phyloP scores from a whole-genome alignment of 2,797 vertebrate species.

The Salmo trutta region DNA sequence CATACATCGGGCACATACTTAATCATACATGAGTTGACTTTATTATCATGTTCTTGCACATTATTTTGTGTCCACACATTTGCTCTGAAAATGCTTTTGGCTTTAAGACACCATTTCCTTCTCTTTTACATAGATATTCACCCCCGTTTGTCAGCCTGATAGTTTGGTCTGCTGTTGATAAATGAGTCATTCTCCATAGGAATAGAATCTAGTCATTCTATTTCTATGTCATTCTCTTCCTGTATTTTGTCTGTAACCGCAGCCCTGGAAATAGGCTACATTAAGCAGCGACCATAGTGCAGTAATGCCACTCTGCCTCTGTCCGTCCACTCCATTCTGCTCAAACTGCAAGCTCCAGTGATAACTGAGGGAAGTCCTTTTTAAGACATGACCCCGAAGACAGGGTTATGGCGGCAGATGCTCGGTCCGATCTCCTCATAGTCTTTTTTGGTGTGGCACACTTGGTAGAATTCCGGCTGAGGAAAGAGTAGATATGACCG shows the following conservation, averaged over 20 bases:
- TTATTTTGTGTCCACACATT: slow-evolving; percentile 40
- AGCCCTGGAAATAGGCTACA: background rate
- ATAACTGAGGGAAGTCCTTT: background rate
- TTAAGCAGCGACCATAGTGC: background rate
- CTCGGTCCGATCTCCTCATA: slow-evolving; percentile 98
- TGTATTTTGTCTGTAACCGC: background rate
- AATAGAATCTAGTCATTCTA: slow-evolving; percentile 45
- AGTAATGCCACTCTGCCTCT: background rate
- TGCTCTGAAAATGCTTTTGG: slow-evolving; percentile 80
- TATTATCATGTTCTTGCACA: slow-evolving; percentile 54
- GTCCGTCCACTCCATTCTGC: slow-evolving; percentile 15
- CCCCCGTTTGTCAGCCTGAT: slow-evolving; percentile 36
- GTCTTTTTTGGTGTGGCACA: slow-evolving; percentile 99
- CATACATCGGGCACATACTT: slow-evolving; percentile 78
- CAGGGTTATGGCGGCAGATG: slow-evolving; percentile 99
- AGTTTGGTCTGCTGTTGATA: slow-evolving; percentile 55
- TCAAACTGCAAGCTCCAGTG: background rate
- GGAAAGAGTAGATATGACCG: background rate
- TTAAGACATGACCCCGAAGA: slow-evolving; percentile 99
- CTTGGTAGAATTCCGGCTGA: slow-evolving; percentile 99
- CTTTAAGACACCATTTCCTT: slow-evolving; percentile 76
- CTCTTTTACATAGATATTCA: slow-evolving; percentile 44
- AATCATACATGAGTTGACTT: slow-evolving; percentile 74
- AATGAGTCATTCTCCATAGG: slow-evolving; percentile 13
- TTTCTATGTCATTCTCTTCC: slow-evolving; percentile 17